Conservation (phyloP, 2,113 vertebrate genomes). For the Epinephelus cyanopodus region DNA sequence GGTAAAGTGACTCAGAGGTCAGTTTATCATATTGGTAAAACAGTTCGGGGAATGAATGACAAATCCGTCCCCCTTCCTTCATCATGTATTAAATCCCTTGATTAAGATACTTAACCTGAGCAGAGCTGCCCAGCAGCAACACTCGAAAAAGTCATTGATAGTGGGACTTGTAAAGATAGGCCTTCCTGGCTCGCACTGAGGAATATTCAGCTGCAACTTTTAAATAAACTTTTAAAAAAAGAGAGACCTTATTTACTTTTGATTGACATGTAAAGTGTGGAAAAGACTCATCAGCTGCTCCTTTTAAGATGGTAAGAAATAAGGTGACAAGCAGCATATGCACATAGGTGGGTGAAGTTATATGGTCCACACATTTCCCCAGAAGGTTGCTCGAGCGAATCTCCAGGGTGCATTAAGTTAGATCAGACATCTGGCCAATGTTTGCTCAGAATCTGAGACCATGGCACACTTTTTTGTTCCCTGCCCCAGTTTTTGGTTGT, state of each 20-base stretch:
- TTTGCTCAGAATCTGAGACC: conserved; percentile 3
- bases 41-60: conserved; percentile 1
- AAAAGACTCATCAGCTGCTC: background rate
- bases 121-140: background rate
- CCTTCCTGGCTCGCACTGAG: background rate
- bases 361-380: conserved; percentile 16
- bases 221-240: background rate
- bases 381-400: background rate
- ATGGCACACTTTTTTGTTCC: conserved; percentile 28
- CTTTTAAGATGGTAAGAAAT: background rate
- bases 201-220: background rate
- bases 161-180: background rate
- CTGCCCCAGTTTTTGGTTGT: conserved; percentile 45
- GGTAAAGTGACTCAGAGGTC: conserved; percentile 26
- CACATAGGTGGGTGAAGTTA: background rate
- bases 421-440: conserved; percentile 32
- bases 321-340: background rate
- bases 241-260: background rate
- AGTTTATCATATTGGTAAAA: conserved; percentile 31
- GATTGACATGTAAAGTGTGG: background rate
- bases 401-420: conserved; percentile 4
- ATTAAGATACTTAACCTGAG: conserved; percentile 14
- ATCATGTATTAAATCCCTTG: background rate
- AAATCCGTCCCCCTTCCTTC: background rate
- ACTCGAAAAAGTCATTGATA: background rate